Evolutionary conservation across 2,888 invertebrate genomes (phyloP).

Genomic region (Conchocele bisecta): DNA sequence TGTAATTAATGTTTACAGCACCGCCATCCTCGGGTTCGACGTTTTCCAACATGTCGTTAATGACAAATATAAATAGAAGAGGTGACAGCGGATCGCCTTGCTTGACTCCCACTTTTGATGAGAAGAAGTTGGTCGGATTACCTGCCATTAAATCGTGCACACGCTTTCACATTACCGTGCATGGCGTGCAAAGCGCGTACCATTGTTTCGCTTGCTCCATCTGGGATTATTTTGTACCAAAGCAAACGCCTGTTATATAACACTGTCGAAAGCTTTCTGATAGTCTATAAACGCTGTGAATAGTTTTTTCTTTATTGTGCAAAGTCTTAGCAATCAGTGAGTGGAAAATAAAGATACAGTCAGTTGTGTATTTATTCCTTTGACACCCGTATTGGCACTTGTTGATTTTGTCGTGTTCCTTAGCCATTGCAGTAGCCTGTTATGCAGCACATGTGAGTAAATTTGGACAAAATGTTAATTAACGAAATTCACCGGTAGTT

Average conservation of each 20-base stretch:
- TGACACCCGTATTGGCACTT: conserved; percentile 16
- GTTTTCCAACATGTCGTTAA: background rate
- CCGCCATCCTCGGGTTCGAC: background rate
- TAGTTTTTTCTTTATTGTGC: background rate
- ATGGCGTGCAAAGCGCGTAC: background rate
- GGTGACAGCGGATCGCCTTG: conserved; percentile 2
- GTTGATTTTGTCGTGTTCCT: background rate
- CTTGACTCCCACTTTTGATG: background rate
- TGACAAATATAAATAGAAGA: background rate
- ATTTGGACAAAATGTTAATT: background rate
- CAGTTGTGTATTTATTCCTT: background rate
- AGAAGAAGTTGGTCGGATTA: conserved; percentile 5
- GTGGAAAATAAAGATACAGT: conserved; percentile 8
- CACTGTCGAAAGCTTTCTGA: background rate
- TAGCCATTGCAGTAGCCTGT: no score
- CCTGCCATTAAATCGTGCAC: background rate
- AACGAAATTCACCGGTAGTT: background rate
- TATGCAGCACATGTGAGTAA: no score
- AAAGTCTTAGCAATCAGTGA: background rate
- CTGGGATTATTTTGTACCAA: conserved; percentile 9
- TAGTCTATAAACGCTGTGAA: conserved; percentile 1
- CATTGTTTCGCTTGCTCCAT: conserved; percentile 2
- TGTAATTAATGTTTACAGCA: background rate
- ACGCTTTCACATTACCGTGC: background rate
- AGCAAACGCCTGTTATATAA: background rate